phyloP scores from a whole-genome alignment of 1,140 invertebrate species.

The Dreissena polymorpha region DNA sequence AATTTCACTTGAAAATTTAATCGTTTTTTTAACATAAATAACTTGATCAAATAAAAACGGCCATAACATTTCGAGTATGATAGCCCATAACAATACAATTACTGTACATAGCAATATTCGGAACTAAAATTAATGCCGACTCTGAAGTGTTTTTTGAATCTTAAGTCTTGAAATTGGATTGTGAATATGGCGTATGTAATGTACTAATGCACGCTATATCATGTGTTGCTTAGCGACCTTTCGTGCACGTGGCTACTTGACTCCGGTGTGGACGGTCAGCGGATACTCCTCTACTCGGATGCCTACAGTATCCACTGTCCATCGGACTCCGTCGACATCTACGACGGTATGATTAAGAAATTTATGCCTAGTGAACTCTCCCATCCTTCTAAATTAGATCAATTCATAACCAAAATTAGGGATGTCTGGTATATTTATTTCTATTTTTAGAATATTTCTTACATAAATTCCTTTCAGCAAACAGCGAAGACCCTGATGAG shows the following conservation, averaged over 20 bases:
- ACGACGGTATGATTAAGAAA: conserved; percentile 26
- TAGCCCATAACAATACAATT: not conserved
- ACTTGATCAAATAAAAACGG: not conserved
- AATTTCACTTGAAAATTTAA: no score
- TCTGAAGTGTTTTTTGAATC: not conserved
- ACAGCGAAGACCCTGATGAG: no score
- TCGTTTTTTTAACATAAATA: no score
- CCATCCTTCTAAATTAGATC: no score
- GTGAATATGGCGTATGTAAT: not conserved
- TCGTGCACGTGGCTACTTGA: conserved; percentile 40
- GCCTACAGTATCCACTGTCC: conserved; percentile 20
- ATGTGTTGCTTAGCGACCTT: conserved; percentile 24
- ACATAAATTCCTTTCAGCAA: no score
- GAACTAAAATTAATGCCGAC: not conserved
- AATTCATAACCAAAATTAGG: no score
- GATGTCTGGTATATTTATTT: no score
- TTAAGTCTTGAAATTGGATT: not conserved
- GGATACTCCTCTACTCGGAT: conserved; percentile 33
- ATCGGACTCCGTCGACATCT: conserved; percentile 29
- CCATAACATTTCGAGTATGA: not conserved
- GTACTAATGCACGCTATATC: not conserved
- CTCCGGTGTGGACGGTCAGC: conserved; percentile 43
- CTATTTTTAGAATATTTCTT: no score
- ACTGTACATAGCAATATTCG: not conserved
- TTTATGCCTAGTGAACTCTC: no score